Evolutionary conservation across 1,140 invertebrate species (phyloP), one percentile per base, ranked within the genome.

Genomic region (Matsumurasca onukii): DNA sequence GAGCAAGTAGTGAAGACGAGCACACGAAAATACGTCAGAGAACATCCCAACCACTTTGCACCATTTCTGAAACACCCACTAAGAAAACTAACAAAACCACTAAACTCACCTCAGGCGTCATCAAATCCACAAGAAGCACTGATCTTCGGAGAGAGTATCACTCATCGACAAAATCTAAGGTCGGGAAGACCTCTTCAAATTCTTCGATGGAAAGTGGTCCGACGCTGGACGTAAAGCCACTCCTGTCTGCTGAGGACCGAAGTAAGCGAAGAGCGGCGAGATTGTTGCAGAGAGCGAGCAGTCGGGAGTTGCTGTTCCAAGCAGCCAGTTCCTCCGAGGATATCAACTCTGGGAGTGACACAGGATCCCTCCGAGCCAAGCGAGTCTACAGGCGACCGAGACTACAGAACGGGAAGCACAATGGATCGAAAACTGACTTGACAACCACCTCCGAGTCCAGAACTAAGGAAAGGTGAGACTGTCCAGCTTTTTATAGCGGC

Each of bases 251-350:
- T 24, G 73, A 73, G 57, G 68, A 73, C 66, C 68, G 48, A 75
- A 75, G 66, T 39, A 72, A 71, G 66, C 69, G 61, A 1, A 76
- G 77, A 62, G 76, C 78, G 12, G 80, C 80, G 15, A 74, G 81
- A 68, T 71, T 82, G 51, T 72, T 83, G 15, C 81, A 83, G 70
- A 73, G 81, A 61, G 81, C 81, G 5, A 82, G 75, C 68, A 82
- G 80, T 71, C 77, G 82, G 67, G 82, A 83, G 71, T 78, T 80
- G 12, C 30, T 76, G n/a, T 67, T 77, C 9, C 70, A 80, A 49
- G 78, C 80, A 51, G 79, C 79, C 20, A 82, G 81, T 75, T 82
- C 81, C 15, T 83, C 82, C 0, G 82, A 83, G 74, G 82, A 82
- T 73, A 69, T 82, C 17, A 71, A 76, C 5, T 72, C 74, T 2